A percentile compares a stretch with the other conserved stretches of the same genome.
These are phyloP conservation scores for Apamea crenata DNA, from an alignment of 2,888 invertebrate genomes.

Conservation along the genomic window DNA sequence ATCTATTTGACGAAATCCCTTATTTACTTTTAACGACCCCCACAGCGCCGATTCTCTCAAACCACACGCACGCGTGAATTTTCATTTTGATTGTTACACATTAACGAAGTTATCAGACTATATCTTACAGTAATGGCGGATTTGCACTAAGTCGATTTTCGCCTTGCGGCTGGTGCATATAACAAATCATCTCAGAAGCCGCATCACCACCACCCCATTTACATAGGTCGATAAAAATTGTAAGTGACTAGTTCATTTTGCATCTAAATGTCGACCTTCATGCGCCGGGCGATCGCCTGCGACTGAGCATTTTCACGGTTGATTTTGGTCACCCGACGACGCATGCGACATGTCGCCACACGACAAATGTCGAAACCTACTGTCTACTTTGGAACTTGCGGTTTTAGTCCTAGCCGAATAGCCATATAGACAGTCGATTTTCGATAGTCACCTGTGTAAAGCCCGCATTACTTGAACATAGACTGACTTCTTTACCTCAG, in stretches of 20 bases:
- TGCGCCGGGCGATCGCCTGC: background rate
- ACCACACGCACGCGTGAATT: slow-evolving; percentile 2
- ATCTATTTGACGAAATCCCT: slow-evolving; percentile 27
- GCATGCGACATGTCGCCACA: too few relatives aligned
- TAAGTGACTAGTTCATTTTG: background rate
- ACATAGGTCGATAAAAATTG: background rate
- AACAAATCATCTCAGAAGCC: too few relatives aligned
- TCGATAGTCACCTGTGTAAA: too few relatives aligned
- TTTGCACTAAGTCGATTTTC: background rate
- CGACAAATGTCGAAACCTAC: too few relatives aligned
- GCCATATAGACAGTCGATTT: too few relatives aligned
- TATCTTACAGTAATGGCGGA: background rate
- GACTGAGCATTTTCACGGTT: background rate
- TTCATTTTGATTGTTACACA: slow-evolving; percentile 30
- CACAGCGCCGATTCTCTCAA: slow-evolving; percentile 2
- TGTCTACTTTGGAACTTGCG: too few relatives aligned
- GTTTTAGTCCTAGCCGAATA: too few relatives aligned
- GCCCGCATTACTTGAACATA: too few relatives aligned
- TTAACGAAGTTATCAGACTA: slow-evolving; percentile 37
- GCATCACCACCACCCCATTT: background rate
- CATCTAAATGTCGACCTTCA: background rate
- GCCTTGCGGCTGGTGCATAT: background rate
- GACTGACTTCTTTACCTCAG: too few relatives aligned
- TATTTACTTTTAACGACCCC: slow-evolving; percentile 31
- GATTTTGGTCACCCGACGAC: too few relatives aligned